These are phyloP conservation scores for Merops nubicus DNA, from an alignment of 2,113 vertebrate species.

Conservation along the genomic window DNA sequence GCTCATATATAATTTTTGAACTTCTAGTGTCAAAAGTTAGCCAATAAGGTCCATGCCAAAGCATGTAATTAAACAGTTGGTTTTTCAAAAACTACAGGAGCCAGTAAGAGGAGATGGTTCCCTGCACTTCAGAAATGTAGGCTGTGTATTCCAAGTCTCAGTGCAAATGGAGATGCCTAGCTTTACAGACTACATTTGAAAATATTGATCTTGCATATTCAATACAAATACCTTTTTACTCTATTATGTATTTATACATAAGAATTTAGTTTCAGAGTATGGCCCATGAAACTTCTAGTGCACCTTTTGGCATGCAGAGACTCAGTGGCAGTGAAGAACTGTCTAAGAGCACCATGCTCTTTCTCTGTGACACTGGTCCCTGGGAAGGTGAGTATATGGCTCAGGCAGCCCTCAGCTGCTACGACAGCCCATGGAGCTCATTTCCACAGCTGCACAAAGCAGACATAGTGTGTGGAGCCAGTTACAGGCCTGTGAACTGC, in stretches of 20 bases:
- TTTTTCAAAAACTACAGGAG: neutral
- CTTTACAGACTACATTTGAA: neutral
- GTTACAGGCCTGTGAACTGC: neutral
- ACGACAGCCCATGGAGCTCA: neutral
- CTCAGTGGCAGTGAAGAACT: neutral
- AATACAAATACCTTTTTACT: neutral
- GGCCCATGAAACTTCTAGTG: neutral
- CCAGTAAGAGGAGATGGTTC: neutral
- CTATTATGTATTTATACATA: neutral
- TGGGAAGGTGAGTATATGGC: accelerated
- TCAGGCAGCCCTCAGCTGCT: neutral
- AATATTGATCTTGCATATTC: neutral
- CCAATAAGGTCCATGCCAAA: neutral
- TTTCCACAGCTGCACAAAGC: neutral
- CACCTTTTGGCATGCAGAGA: neutral
- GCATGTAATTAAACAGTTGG: neutral
- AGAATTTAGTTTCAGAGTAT: neutral
- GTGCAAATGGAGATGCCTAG: neutral
- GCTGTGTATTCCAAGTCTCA: neutral
- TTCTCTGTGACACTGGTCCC: neutral
- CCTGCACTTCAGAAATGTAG: neutral
- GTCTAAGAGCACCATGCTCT: neutral
- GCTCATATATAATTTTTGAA: neutral
- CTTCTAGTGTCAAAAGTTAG: neutral
- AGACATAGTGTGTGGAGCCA: neutral